Evolutionary conservation across 2,113 vertebrate species (phyloP).

Genomic region (Cisticola juncidis): DNA sequence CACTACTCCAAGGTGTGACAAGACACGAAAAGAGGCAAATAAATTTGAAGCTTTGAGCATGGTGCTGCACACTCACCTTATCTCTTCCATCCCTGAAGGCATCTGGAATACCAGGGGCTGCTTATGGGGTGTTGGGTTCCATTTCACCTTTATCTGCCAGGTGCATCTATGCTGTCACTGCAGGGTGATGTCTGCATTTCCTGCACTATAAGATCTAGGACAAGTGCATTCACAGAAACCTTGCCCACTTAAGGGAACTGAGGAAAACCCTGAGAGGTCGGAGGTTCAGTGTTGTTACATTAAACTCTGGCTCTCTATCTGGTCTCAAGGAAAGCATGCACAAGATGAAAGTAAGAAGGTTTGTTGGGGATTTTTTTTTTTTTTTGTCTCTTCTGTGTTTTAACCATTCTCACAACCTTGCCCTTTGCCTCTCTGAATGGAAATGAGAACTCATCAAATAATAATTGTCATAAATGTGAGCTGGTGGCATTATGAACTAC

Average conservation of each 20-base stretch:
- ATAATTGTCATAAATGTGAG: constrained; percentile 48
- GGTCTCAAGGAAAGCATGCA: neutral
- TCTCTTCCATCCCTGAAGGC: neutral
- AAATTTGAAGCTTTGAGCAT: neutral
- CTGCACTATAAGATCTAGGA: rapidly evolving
- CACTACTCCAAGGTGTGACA: neutral
- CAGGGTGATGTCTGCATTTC: neutral
- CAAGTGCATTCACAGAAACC: neutral
- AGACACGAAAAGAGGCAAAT: neutral
- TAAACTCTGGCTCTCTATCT: neutral
- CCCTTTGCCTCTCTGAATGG: constrained; percentile 43
- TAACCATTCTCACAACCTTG: constrained; percentile 44
- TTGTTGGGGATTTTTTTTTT: neutral
- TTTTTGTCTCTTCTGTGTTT: neutral
- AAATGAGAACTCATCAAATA: constrained; percentile 38
- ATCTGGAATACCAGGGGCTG: neutral
- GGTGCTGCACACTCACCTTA: neutral
- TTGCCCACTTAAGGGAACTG: neutral
- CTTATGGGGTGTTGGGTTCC: neutral
- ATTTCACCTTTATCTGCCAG: neutral
- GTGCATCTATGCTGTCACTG: neutral
- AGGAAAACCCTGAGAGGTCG: neutral
- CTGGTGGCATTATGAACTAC: neutral
- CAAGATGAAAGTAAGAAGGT: neutral
- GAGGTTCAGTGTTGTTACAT: neutral